Conservation (phyloP, 1,140 invertebrate genomes). For the Samia ricini region DNA sequence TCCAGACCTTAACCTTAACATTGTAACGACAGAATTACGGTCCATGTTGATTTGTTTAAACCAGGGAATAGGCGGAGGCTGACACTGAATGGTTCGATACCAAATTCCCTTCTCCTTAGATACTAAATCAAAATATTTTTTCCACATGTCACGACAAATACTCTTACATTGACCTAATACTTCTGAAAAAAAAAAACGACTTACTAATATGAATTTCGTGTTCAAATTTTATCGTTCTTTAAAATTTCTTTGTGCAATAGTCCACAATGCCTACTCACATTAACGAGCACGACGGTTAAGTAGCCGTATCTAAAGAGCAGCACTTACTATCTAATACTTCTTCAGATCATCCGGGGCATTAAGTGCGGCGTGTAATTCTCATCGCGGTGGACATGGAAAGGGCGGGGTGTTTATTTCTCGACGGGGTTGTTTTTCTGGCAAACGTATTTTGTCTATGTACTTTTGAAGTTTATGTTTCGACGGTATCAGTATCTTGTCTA, state of each 20-base stretch:
- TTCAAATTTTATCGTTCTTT: too few relatives aligned
- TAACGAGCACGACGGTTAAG: slow-evolving; percentile 14
- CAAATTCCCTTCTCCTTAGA: too few relatives aligned
- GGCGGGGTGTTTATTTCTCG: slow-evolving; percentile 27
- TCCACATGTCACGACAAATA: too few relatives aligned
- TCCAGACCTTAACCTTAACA: too few relatives aligned
- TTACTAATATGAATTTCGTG: too few relatives aligned
- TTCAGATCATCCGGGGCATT: slow-evolving; percentile 29
- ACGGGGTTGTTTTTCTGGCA: slow-evolving; percentile 6
- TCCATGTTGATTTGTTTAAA: too few relatives aligned
- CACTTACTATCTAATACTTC: slow-evolving; percentile 20
- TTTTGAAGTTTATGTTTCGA: background rate
- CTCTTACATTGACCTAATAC: too few relatives aligned
- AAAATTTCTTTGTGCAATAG: background rate
- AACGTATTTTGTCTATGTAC: background rate
- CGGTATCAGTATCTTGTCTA: background rate
- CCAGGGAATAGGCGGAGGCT: too few relatives aligned
- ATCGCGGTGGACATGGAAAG: slow-evolving; percentile 32
- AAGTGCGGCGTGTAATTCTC: slow-evolving; percentile 15
- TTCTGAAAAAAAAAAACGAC: too few relatives aligned
- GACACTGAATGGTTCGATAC: too few relatives aligned
- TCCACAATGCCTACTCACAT: slow-evolving; percentile 2
- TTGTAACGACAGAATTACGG: too few relatives aligned
- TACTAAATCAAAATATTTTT: too few relatives aligned
- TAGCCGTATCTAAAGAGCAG: slow-evolving; percentile 23